Evolutionary conservation across 2,113 vertebrate species (phyloP).

Genomic region (Ia io): DNA sequence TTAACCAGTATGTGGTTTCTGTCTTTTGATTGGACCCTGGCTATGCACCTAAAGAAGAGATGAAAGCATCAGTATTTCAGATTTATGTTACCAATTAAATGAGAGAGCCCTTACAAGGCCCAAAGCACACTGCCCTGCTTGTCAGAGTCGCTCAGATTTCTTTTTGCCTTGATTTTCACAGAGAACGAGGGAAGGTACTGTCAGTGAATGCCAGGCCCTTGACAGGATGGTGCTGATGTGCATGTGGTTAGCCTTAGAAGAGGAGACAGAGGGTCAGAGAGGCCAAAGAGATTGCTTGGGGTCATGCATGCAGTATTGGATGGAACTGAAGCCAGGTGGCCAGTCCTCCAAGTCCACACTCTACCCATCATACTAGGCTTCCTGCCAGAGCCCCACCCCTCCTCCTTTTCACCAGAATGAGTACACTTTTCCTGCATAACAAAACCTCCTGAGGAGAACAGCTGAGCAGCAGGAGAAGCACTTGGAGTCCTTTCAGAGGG

Average conservation of each 20-base stretch:
- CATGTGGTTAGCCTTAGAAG: constrained; percentile 8
- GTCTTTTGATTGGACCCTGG: neutral
- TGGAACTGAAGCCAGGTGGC: neutral
- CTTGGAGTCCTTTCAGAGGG: neutral
- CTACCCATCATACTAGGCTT: neutral
- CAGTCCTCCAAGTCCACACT: neutral
- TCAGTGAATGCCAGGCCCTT: neutral
- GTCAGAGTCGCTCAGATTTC: neutral
- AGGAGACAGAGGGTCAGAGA: constrained; percentile 34
- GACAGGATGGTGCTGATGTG: neutral
- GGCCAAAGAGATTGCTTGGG: neutral
- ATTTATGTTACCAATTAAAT: neutral
- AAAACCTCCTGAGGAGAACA: neutral
- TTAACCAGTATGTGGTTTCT: neutral
- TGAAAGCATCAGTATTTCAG: neutral
- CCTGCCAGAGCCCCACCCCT: neutral
- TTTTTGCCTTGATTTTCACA: neutral
- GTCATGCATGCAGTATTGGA: neutral
- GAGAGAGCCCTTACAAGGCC: neutral
- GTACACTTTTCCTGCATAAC: neutral
- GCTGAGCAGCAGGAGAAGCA: neutral
- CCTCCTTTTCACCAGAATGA: neutral
- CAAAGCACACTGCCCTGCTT: neutral
- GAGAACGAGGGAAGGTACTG: neutral
- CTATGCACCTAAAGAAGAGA: neutral